These are phyloP conservation scores for Drosophila meridiana DNA, from an alignment of 2,888 invertebrate species.

Conservation along the genomic window DNA sequence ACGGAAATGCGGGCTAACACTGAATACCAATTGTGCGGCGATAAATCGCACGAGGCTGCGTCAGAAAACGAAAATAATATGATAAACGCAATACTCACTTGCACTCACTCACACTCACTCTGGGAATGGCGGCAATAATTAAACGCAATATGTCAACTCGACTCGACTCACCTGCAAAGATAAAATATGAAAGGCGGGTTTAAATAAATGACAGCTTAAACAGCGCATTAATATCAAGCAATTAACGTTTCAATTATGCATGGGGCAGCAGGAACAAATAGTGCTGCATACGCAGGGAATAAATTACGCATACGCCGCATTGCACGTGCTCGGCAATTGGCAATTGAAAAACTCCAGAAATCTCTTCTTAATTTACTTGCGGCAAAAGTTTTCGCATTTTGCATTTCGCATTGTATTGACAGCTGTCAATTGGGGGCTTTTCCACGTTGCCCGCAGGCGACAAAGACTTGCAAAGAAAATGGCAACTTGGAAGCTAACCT, in stretches of 20 bases:
- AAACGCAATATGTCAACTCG: conserved; percentile 57
- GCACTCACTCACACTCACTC: too few species aligned
- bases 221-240: conserved; percentile 42
- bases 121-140: conserved; percentile 32
- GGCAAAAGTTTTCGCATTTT: not conserved
- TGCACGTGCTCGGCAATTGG: conserved; percentile 11
- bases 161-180: conserved; percentile 78
- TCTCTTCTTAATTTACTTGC: not conserved
- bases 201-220: conserved; percentile 34
- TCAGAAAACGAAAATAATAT: conserved; percentile 25
- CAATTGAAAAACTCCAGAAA: not conserved
- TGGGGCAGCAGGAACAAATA: too few species aligned
- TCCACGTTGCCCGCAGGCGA: not conserved
- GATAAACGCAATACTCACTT: conserved; percentile 34
- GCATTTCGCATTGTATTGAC: conserved; percentile 24
- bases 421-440: conserved; percentile 31
- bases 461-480: conserved; percentile 35
- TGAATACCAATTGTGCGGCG: conserved; percentile 29
- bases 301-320: conserved; percentile 60
- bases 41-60: conserved; percentile 51
- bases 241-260: conserved; percentile 33
- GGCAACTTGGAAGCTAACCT: conserved; percentile 51
- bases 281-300: conserved; percentile 20
- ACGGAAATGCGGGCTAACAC: conserved; percentile 60
- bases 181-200: conserved; percentile 35